Percentiles rank a stretch among this genome's conserved stretches.
Conservation (phyloP, 2,888 invertebrate genomes). For the Erpobdella octoculata region DNA sequence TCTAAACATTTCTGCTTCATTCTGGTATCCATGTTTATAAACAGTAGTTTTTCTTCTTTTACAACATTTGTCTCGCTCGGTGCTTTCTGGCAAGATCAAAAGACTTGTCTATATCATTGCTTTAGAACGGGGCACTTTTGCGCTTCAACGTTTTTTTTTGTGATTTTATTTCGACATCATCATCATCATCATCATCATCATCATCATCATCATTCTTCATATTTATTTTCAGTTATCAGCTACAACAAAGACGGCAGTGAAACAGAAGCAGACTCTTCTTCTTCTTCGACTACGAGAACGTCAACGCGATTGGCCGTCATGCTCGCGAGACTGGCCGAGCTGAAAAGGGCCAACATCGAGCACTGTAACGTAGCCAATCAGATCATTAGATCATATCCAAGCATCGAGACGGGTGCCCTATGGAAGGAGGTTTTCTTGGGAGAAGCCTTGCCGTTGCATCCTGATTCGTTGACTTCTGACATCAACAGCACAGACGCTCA, state of each 20-base stretch:
- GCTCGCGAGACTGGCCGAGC: slow-evolving; percentile 44
- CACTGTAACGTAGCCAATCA: slow-evolving; percentile 43
- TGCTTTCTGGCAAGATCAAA: too few species aligned
- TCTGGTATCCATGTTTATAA: too few species aligned
- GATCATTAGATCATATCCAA: slow-evolving; percentile 40
- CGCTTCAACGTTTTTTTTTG: too few species aligned
- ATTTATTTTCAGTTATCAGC: background rate
- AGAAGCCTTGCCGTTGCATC: background rate
- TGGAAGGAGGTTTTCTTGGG: slow-evolving; percentile 42
- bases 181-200: background rate
- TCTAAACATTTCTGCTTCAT: too few species aligned
- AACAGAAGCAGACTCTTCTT: background rate
- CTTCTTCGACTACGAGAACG: background rate
- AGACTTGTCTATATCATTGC: too few species aligned
- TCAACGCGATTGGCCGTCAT: slow-evolving; percentile 35
- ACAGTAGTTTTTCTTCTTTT: too few species aligned
- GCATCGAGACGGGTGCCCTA: slow-evolving; percentile 43
- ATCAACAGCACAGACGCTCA: background rate
- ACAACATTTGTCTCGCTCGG: too few species aligned
- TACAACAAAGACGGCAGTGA: slow-evolving; percentile 8
- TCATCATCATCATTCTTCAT: background rate
- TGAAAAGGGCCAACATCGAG: slow-evolving; percentile 44
- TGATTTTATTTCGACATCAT: too few species aligned
- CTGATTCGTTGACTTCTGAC: background rate
- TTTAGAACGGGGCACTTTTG: too few species aligned